Evolutionary conservation across 1,140 invertebrate genomes (phyloP).

Genomic region (Thaumetopoea pityocampa): DNA sequence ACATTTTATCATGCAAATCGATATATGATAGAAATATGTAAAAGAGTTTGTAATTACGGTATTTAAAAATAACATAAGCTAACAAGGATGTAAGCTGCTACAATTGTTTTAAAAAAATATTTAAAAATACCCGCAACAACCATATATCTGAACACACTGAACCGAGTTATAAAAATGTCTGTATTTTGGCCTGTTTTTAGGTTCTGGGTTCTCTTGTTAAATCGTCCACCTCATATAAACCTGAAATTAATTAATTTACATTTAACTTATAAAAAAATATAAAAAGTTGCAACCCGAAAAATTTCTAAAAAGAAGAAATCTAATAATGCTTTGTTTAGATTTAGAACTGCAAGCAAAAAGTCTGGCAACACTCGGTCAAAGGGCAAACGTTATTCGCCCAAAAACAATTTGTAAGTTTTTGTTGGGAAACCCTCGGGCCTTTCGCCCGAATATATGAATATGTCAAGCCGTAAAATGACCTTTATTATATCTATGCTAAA

Average conservation of each 20-base stretch:
- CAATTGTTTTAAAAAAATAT: too few species aligned
- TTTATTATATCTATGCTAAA: conserved; percentile 21
- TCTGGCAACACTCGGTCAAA: conserved; percentile 23
- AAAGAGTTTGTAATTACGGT: too few species aligned
- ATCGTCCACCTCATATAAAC: too few species aligned
- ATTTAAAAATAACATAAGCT: too few species aligned
- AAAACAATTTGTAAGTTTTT: conserved; percentile 47
- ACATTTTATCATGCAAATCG: not conserved
- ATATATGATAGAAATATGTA: too few species aligned
- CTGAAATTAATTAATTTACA: too few species aligned
- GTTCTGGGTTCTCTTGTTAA: too few species aligned
- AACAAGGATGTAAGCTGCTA: too few species aligned
- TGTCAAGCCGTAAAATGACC: conserved; percentile 20
- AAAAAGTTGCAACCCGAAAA: conserved; percentile 5
- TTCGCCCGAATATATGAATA: conserved; percentile 40
- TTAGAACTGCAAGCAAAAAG: conserved; percentile 10
- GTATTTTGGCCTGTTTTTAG: too few species aligned
- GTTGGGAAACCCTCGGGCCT: conserved; percentile 22
- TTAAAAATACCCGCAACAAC: too few species aligned
- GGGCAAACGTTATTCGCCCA: conserved; percentile 28
- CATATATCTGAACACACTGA: too few species aligned
- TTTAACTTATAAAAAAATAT: not conserved
- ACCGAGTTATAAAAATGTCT: too few species aligned
- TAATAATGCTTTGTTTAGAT: conserved; percentile 14
- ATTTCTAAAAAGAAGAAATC: conserved; percentile 11